Evolutionary conservation across 92 coral and sea anemone species (phyloP).

Genomic region (Scolanthus callimorphus): DNA sequence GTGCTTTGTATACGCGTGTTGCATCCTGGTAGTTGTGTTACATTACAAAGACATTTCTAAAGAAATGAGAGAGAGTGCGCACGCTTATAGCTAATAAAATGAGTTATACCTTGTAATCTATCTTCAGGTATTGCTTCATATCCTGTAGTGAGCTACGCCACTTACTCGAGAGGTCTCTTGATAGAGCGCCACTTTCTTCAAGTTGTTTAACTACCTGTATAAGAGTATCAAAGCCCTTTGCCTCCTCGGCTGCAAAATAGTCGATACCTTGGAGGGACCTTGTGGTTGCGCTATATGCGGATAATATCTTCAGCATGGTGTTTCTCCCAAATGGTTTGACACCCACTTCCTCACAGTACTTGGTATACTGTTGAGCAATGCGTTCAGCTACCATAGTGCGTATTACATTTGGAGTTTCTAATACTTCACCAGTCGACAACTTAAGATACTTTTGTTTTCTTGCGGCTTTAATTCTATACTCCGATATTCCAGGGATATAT

Average conservation of each 20-base stretch:
- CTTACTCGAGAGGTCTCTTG: not conserved
- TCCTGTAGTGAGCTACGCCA: not conserved
- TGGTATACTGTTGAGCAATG: slow-evolving; percentile 16
- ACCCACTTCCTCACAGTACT: slow-evolving; percentile 21
- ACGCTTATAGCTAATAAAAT: no score
- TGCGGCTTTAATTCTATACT: slow-evolving; percentile 26
- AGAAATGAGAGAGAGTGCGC: no score
- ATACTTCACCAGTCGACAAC: slow-evolving; percentile 3
- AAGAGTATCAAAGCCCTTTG: slow-evolving; percentile 26
- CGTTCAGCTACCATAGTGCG: slow-evolving; percentile 28
- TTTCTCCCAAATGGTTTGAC: slow-evolving; percentile 21
- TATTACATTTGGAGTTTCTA: slow-evolving; percentile 11
- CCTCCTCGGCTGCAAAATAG: slow-evolving; percentile 23
- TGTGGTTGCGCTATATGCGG: slow-evolving; percentile 28
- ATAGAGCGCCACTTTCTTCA: slow-evolving; percentile 14
- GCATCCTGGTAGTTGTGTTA: no score
- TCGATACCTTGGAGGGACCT: slow-evolving; percentile 21
- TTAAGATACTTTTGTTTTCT: slow-evolving; percentile 18
- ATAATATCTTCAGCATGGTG: slow-evolving; percentile 21
- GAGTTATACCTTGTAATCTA: slow-evolving; percentile 10
- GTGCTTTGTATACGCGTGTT: no score
- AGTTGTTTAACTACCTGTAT: slow-evolving; percentile 3
- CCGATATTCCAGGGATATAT: slow-evolving; percentile 34
- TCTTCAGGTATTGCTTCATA: slow-evolving; percentile 11
- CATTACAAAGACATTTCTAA: no score